phyloP scores from a whole-genome alignment of 2,888 invertebrate genomes.

The Fragum fragum region DNA sequence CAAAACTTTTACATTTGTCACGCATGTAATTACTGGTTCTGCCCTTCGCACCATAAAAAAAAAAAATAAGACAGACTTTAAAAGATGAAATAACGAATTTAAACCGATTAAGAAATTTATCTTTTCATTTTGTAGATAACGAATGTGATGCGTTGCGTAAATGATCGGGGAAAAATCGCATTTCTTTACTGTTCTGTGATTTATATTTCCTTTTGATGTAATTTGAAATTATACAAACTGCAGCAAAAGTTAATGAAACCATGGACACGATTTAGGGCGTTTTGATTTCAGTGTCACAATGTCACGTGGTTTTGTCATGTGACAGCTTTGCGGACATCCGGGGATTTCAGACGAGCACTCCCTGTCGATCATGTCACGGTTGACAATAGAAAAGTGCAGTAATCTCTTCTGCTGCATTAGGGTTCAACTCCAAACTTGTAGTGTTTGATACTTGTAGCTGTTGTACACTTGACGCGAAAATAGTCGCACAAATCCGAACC shows the following conservation, averaged over 20 bases:
- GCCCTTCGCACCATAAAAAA: background rate
- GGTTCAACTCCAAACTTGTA: background rate
- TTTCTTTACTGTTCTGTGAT: too few species aligned
- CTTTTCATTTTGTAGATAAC: too few species aligned
- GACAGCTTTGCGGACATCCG: slow-evolving; percentile 60
- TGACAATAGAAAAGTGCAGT: slow-evolving; percentile 28
- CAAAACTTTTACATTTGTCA: slow-evolving; percentile 29
- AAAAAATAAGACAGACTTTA: too few species aligned
- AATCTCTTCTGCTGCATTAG: slow-evolving; percentile 25
- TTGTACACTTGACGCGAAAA: background rate
- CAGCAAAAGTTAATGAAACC: slow-evolving; percentile 35
- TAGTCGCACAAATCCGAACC: background rate
- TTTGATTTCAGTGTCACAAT: slow-evolving; percentile 54
- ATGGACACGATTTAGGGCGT: slow-evolving; percentile 55
- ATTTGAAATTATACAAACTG: background rate
- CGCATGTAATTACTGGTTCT: slow-evolving; percentile 49
- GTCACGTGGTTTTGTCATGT: slow-evolving; percentile 64
- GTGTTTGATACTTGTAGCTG: background rate
- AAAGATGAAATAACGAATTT: too few species aligned
- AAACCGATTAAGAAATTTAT: too few species aligned
- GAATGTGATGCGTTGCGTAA: too few species aligned
- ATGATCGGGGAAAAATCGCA: too few species aligned
- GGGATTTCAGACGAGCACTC: slow-evolving; percentile 42
- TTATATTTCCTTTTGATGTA: too few species aligned
- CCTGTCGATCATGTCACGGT: slow-evolving; percentile 45